Conservation (phyloP, 1,140 invertebrate species). For the Akabosia matsudoensis region DNA sequence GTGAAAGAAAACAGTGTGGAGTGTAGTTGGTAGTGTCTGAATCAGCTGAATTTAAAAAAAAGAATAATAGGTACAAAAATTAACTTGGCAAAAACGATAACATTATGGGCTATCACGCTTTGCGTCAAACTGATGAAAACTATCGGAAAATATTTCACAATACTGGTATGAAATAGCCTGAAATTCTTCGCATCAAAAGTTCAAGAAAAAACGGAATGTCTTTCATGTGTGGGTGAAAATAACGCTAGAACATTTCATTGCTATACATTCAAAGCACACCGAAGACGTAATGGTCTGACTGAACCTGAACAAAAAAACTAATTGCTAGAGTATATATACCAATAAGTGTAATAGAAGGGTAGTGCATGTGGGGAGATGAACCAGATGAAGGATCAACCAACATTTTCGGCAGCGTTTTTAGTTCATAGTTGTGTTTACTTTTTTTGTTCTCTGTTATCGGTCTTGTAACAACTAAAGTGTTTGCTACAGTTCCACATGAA, state of each 20-base stretch:
- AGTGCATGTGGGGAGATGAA: background rate
- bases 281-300: no score
- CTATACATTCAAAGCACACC: background rate
- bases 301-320: no score
- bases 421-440: background rate
- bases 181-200: background rate
- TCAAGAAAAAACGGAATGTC: background rate
- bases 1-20: no score
- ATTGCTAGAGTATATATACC: no score
- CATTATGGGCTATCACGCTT: background rate
- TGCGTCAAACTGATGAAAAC: background rate
- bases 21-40: background rate
- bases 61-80: no score
- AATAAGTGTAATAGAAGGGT: background rate
- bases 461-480: background rate
- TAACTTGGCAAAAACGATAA: background rate
- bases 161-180: background rate
- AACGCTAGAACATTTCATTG: no score
- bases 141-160: background rate
- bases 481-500: background rate
- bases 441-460: background rate
- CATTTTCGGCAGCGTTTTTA: background rate
- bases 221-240: background rate
- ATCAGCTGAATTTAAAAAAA: background rate
- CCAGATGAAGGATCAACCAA: background rate